Evolutionary conservation across 2,113 vertebrate genomes (phyloP), one percentile per base, ranked within the genome.

Genomic region (Bujurquina vittata): DNA sequence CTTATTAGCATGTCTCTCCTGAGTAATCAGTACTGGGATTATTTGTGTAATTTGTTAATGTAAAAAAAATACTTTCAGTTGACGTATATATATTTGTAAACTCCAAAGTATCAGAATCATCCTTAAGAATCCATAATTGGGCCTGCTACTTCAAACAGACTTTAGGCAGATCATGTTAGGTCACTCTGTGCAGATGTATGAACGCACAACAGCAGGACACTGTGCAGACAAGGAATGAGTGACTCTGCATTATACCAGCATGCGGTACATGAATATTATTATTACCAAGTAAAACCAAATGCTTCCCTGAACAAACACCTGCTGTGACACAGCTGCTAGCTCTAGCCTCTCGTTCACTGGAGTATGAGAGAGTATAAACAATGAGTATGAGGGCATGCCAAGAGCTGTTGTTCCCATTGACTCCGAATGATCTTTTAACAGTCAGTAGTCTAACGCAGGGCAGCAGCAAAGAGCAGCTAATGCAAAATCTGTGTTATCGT

Each of bases 251-350:
- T 76, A 37, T 10, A 5, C 1, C 29, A 62, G 23, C 10, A 23
- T 7, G 61, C 40, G 23, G 26, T 31, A 61, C 15, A 79, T 80
- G 37, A 65, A 67, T 31, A 14, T 65, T 58, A 56, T 65, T 56
- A 77, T 26, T 7, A 81, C 54, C 75, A 59, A 11, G 80, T 84
- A 81, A 63, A 85, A 89, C 87, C 52, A 69, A 86, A 80, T 83
- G 54, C 40, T 63, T 90, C 20, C 54, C 26, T 8, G 5, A 54
- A 52, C 58, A 17, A 37, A 65, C 88, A 73, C 80, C 88, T 86
- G 81, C 75, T 22, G n/a, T 37, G 12, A 37, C 75, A 72, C 74
- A 7, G 54, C n/a, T 35, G 37, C 37, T 83, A n/a, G 46, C 29
- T 54, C 46, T 31, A 52, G 63, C 61, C 35, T 82, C 52, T 4